Percentiles rank a stretch among this genome's conserved stretches.
Evolutionary conservation across 2,888 invertebrate species (phyloP).

Genomic region (Cryptocheilus praepositus): DNA sequence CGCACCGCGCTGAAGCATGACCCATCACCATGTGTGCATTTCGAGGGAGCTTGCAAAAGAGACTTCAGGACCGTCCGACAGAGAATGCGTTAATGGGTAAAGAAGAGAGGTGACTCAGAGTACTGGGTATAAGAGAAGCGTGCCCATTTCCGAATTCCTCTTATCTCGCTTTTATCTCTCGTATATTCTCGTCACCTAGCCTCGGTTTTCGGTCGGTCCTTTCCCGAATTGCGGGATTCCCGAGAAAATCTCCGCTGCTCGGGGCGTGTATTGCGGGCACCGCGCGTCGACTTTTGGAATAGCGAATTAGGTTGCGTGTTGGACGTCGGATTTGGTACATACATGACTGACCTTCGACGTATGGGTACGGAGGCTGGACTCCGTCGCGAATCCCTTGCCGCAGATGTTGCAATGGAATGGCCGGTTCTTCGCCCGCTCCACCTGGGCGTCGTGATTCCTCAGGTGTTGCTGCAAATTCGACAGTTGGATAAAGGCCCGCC

Average conservation of each 20-base stretch:
- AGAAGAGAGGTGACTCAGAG: too few species aligned
- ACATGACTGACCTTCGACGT: slow-evolving; percentile 95
- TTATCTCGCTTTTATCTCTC: too few species aligned
- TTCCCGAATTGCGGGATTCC: too few species aligned
- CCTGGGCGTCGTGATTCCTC: slow-evolving; percentile 96
- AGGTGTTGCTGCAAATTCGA: slow-evolving; percentile 97
- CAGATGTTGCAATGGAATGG: slow-evolving; percentile 98
- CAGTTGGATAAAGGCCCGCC: slow-evolving; percentile 96
- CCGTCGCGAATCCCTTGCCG: slow-evolving; percentile 97
- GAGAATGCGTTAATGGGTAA: too few species aligned
- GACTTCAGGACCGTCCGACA: too few species aligned
- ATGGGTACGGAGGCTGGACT: slow-evolving; percentile 95
- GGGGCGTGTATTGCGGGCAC: not conserved
- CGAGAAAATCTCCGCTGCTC: too few species aligned
- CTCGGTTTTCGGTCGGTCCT: too few species aligned
- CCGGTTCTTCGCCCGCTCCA: slow-evolving; percentile 94
- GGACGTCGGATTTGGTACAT: slow-evolving; percentile 77
- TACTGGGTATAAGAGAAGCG: too few species aligned
- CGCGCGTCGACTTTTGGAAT: slow-evolving; percentile 22
- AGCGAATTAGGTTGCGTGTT: slow-evolving; percentile 59
- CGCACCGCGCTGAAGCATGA: slow-evolving; percentile 57
- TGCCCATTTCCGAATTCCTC: too few species aligned
- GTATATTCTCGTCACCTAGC: too few species aligned
- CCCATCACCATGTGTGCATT: slow-evolving; percentile 62
- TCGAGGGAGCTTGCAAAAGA: not conserved